phyloP scores from a whole-genome alignment of 2,113 vertebrate species.

The Tupaia chinensis region DNA sequence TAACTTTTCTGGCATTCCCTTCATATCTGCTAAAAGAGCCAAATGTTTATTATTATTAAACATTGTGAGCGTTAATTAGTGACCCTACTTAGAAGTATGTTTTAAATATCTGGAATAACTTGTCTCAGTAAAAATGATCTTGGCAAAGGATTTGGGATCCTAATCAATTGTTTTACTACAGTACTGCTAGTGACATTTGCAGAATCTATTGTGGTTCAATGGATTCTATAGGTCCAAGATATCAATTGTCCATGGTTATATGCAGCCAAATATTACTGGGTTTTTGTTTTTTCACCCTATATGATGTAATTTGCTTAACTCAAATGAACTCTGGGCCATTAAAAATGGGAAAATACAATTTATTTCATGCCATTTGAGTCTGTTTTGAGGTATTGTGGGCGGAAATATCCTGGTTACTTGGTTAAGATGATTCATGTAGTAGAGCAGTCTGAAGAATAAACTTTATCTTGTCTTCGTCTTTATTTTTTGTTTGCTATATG shows the following conservation, averaged over 20 bases:
- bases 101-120: constrained; percentile 48
- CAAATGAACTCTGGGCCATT: constrained; percentile 80
- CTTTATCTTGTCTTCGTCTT: constrained; percentile 83
- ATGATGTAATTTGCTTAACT: constrained; percentile 79
- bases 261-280: not conserved
- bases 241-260: not conserved
- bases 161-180: not conserved
- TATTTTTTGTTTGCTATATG: constrained; percentile 83
- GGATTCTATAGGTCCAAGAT: not conserved
- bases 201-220: not conserved
- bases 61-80: constrained; percentile 10
- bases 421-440: constrained; percentile 77
- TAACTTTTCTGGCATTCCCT: not conserved
- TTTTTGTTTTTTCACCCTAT: not conserved
- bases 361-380: constrained; percentile 76
- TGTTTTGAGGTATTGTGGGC: constrained; percentile 82
- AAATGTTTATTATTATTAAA: not conserved
- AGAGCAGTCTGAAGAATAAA: constrained; percentile 73
- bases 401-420: constrained; percentile 82
- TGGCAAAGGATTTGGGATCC: not conserved
- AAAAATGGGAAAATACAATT: constrained; percentile 76
- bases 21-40: not conserved
- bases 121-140: not conserved
- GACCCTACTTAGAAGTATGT: constrained; percentile 16
- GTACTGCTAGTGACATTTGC: not conserved